phyloP scores from a whole-genome alignment of 1,140 invertebrate species.

The Drosophila rhopaloa region DNA sequence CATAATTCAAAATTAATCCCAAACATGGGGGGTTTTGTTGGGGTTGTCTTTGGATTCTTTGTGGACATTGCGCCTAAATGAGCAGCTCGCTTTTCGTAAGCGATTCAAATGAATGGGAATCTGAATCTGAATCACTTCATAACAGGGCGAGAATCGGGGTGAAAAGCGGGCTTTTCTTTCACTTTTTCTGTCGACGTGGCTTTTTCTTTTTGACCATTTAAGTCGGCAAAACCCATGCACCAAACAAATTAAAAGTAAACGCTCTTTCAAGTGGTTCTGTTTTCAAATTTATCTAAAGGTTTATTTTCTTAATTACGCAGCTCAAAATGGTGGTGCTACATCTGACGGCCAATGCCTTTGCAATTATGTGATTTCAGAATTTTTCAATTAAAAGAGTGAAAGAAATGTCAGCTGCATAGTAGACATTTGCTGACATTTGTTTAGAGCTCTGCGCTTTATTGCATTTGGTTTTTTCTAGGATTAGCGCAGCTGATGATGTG shows the following conservation, averaged over 20 bases:
- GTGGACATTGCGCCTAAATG: conserved; percentile 75
- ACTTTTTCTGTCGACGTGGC: conserved; percentile 66
- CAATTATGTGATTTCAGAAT: conserved; percentile 77
- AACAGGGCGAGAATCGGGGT: neutral
- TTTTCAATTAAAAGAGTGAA: conserved; percentile 68
- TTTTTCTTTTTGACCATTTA: conserved; percentile 62
- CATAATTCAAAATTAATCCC: conserved; percentile 79
- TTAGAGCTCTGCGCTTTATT: conserved; percentile 17
- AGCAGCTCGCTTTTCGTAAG: conserved; percentile 52
- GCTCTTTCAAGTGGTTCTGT: conserved; percentile 17
- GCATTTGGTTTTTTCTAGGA: conserved; percentile 5
- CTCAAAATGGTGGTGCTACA: conserved; percentile 16
- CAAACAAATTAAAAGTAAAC: conserved; percentile 44
- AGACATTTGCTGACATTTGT: conserved; percentile 5
- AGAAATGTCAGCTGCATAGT: neutral
- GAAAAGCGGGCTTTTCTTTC: conserved; percentile 5
- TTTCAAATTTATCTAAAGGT: conserved; percentile 13
- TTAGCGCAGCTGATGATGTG: conserved; percentile 28
- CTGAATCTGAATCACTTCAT: conserved; percentile 39
- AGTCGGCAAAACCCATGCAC: neutral
- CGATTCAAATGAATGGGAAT: conserved; percentile 37
- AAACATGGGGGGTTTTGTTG: conserved; percentile 16
- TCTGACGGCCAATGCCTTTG: conserved; percentile 31
- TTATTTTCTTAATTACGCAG: conserved; percentile 64
- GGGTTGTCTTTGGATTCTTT: conserved; percentile 21